phyloP scores from a whole-genome alignment of 2,888 invertebrate genomes.

The Elmis aenea region DNA sequence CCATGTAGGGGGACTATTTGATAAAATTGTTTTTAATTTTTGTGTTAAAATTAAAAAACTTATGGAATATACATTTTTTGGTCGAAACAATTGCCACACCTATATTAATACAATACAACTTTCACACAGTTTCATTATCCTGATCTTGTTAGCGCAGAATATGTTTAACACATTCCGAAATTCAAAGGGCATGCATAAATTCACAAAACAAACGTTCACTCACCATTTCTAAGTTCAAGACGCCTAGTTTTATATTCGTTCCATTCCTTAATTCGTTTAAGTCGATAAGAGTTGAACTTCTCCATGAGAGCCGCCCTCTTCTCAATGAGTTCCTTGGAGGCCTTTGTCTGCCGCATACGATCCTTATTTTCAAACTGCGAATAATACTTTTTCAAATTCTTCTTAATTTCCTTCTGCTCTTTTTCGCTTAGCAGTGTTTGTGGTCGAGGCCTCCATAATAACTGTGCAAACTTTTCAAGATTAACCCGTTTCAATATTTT shows the following conservation, averaged over 20 bases:
- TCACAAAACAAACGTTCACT: too few species aligned
- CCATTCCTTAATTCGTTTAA: constrained; percentile 70
- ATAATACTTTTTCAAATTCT: constrained; percentile 96
- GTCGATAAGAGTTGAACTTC: constrained; percentile 78
- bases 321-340: constrained; percentile 92
- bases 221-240: constrained; percentile 81
- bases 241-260: constrained; percentile 72
- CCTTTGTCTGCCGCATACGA: constrained; percentile 84
- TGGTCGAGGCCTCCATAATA: constrained; percentile 94
- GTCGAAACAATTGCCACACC: too few species aligned
- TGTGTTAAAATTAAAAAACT: too few species aligned
- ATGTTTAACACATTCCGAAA: too few species aligned
- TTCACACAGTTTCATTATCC: too few species aligned
- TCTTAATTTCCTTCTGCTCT: constrained; percentile 91
- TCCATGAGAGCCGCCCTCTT: constrained; percentile 85
- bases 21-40: too few species aligned
- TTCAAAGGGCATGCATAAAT: too few species aligned
- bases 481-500: constrained; percentile 72
- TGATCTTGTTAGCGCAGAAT: too few species aligned
- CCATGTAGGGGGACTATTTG: too few species aligned
- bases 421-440: constrained; percentile 76
- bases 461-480: constrained; percentile 89
- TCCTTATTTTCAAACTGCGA: constrained; percentile 96
- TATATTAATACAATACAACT: too few species aligned
- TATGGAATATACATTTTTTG: too few species aligned